Evolutionary conservation across 1,140 invertebrate genomes (phyloP), one percentile per base, ranked within the genome.

Genomic region (Rhagoletis pomonella): DNA sequence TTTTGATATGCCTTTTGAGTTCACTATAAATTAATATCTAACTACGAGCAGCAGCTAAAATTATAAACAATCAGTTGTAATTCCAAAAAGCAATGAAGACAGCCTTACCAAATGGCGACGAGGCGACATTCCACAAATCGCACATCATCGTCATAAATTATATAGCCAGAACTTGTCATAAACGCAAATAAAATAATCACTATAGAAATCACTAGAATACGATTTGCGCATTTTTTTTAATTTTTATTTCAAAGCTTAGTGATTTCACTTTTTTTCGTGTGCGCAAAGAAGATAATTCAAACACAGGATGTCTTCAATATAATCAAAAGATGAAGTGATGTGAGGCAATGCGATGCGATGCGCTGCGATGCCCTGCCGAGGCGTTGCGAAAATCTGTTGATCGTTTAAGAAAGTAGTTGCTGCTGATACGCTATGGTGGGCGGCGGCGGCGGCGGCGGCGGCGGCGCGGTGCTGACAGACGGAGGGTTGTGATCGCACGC

Each of bases 21-120:
- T 77, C 69, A 77, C 44, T 29, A 77, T 50, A 77, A 77, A 77
- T 77, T 77, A 77, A 77, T 77, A 77, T 77, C 69, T 77, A 77
- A 50, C 69, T 47, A 17, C n/a, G 69, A 64, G 62, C 29, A 29
- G 29, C 29, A 29, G 0, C 69, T 77, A 77, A 77, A 77, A 77
- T 77, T 77, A 77, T 77, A 77, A 77, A 50, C 69, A 77, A 77
- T 77, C 39, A 47, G 12, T 77, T 77, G 69, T 77, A 77, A 77
- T 6, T n/a, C 42, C 47, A 47, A 77, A 29, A 14, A 77, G 69
- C 39, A 29, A 10, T 14, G 39, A 77, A 44, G 69, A 77, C 69
- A 7, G 7, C 69, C 14, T 47, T 12, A 47, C 69, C 69, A 77
- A 77, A 77, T 77, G 69, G 69, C 69, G 69, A 47, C 69, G 69